A percentile compares a stretch with the other conserved stretches of the same genome.
phyloP scores from a whole-genome alignment of 1,140 invertebrate genomes.

The Temnothorax curvispinosus region DNA sequence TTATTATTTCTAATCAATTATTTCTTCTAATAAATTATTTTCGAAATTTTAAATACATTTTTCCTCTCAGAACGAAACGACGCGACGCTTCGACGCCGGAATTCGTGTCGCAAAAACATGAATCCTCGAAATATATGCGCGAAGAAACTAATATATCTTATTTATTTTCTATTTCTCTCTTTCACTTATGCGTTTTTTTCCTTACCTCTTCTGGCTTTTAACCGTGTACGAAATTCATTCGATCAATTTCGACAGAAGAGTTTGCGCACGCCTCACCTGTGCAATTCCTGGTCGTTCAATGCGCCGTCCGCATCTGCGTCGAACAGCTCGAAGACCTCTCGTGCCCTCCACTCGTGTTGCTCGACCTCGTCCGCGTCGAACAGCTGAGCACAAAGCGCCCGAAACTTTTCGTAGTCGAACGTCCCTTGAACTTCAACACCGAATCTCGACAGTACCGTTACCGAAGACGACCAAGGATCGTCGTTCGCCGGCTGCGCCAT shows the following conservation, averaged over 20 bases:
- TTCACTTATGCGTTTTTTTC: neutral
- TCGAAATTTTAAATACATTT: neutral
- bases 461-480: neutral
- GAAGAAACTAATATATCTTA: too few species aligned
- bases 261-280: conserved; percentile 70
- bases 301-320: conserved; percentile 86
- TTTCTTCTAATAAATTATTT: neutral
- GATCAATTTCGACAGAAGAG: neutral
- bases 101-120: neutral
- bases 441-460: conserved; percentile 61
- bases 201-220: neutral
- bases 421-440: conserved; percentile 81
- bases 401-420: conserved; percentile 87
- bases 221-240: neutral
- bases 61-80: neutral
- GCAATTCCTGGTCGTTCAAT: conserved; percentile 87
- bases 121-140: neutral
- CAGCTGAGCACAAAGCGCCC: conserved; percentile 86
- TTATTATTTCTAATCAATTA: neutral
- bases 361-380: conserved; percentile 87
- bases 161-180: neutral
- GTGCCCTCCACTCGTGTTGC: conserved; percentile 83
- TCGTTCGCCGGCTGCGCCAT: neutral
- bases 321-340: conserved; percentile 87
- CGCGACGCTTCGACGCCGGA: neutral